A percentile compares a stretch with the other conserved stretches of the same genome.
These are phyloP conservation scores for Cheumatopsyche charites DNA, from an alignment of 1,140 invertebrate species.

Conservation along the genomic window DNA sequence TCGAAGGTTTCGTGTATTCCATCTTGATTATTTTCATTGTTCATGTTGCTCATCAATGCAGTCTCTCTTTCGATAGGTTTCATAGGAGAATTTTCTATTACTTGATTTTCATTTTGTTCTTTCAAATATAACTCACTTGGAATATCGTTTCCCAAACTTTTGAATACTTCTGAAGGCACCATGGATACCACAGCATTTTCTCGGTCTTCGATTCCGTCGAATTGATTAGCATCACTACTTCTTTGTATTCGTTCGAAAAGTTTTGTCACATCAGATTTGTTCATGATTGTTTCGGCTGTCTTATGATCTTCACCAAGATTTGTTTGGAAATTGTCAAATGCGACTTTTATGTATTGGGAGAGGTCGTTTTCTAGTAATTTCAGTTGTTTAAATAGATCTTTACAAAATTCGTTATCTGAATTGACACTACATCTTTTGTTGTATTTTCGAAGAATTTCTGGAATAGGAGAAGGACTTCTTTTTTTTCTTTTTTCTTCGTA, in stretches of 20 bases:
- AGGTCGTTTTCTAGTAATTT: conserved; percentile 13
- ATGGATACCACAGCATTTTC: neutral
- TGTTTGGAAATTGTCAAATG: neutral
- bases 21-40: neutral
- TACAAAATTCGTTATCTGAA: conserved; percentile 1
- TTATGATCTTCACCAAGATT: neutral
- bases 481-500: conserved; percentile 6
- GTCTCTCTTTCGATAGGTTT: neutral
- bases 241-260: neutral
- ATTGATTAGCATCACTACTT: neutral
- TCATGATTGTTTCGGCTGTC: neutral
- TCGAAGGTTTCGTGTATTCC: neutral
- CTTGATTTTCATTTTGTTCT: neutral
- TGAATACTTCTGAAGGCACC: neutral
- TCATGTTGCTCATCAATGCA: neutral
- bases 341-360: neutral
- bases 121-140: neutral
- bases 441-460: neutral
- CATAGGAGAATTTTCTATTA: neutral
- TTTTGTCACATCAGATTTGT: neutral
- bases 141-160: neutral
- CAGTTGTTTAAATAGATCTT: neutral
- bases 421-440: conserved; percentile 15
- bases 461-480: conserved; percentile 8
- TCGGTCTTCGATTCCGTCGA: neutral